Base-by-base conservation (phyloP, 1,140 invertebrate genomes). In the Scaptomyza hsui region DNA sequence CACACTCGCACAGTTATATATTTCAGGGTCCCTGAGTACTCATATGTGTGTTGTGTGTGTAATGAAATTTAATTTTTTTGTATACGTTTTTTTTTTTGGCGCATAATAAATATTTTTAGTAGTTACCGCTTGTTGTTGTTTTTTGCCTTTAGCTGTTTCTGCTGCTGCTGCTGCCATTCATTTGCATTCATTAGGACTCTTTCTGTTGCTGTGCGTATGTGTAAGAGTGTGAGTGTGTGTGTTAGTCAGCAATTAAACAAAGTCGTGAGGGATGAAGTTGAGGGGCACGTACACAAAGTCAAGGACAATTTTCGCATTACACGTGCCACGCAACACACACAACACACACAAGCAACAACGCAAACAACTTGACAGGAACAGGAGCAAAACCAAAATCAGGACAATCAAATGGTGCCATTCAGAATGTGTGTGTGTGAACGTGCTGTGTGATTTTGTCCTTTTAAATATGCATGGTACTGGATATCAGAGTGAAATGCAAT, bases 21-120 rank as follows among this genome's bases (percentile, higher is more conserved):
- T 57, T 62, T 7, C 56, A 44, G 60, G 49, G 12, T 44, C 49
- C 48, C 48, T 45, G 60, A 41, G 51, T 35, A 57, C 18, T 41
- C 59, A 63, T 47, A 52, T 63, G n/a, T 41, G 41, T 52, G 44
- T 55, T 29, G 26, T 29, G 1, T 24, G 29, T 63, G 72, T 60
- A 65, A 79, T 79, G 61, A 63, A 76, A 86, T 55, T 73, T 68
- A 42, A 63, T 77, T 70, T 70, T 42, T 59, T 41, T 16, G 32
- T 71, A n/a, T n/a, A n/a, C 44, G 44, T 19, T 47, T 48, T 24
- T 48, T 52, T 69, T 75, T 81, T 77, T 82, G 39, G 12, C 42
- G 81, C 81, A 86, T 86, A 86, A 80, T 80, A 85, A 86, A 85
- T 85, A 85, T 56, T 74, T 86, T 76, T 53, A 71, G 80, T 86